A percentile compares a stretch with the other conserved stretches of the same genome.
Conservation (phyloP, 2,888 invertebrate genomes). For the Palloptera scutellata region DNA sequence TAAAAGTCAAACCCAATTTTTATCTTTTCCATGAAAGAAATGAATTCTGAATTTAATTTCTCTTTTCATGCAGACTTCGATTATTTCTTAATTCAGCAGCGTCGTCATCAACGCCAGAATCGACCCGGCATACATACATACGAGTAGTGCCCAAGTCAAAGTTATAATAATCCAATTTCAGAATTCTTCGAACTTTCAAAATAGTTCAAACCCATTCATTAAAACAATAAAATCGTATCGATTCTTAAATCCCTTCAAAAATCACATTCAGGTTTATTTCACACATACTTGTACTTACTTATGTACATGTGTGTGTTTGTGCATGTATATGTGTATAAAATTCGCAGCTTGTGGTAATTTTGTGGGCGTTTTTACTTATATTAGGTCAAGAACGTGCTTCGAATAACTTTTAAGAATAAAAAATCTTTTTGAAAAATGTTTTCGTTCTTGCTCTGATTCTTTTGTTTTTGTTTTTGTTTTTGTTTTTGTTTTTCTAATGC, state of each 20-base stretch:
- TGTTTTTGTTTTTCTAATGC: conserved; percentile 11
- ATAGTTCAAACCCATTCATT: conserved; percentile 24
- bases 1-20: not conserved
- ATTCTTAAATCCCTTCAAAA: conserved; percentile 15
- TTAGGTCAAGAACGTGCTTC: conserved; percentile 62
- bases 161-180: conserved; percentile 15
- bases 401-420: conserved; percentile 45
- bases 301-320: not conserved
- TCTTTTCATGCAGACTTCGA: too few relatives aligned
- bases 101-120: not conserved
- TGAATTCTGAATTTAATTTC: not conserved
- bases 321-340: not conserved
- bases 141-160: not conserved
- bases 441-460: not conserved
- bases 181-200: conserved; percentile 8
- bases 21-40: not conserved
- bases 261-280: not conserved
- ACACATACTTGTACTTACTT: not conserved
- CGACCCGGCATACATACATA: not conserved
- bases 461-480: not conserved
- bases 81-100: too few relatives aligned
- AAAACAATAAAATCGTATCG: conserved; percentile 18
- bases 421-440: conserved; percentile 6
- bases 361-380: conserved; percentile 61
- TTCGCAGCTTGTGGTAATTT: conserved; percentile 59